Conservation (phyloP, 2,888 invertebrate genomes). For the Galerucella nymphaeae region DNA sequence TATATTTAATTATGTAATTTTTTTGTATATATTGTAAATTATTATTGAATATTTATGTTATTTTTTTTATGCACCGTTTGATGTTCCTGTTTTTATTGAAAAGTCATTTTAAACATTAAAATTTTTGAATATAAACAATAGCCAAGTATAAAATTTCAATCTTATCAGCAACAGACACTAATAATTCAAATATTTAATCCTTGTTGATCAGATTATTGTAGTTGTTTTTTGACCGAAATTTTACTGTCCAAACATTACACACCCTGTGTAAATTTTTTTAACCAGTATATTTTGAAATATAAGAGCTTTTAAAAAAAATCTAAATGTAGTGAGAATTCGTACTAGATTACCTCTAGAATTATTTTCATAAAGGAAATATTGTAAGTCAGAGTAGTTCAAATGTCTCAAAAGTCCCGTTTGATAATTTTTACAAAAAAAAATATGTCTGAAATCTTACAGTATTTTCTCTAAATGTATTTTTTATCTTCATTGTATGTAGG, state of each 20-base stretch:
- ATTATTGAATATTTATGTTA: slow-evolving; percentile 8
- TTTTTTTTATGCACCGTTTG: neutral
- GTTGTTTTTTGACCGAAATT: neutral
- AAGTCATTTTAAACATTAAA: neutral
- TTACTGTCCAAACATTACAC: neutral
- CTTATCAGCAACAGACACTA: neutral
- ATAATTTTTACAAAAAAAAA: too few species aligned
- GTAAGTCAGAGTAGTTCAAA: neutral
- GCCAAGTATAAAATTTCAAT: neutral
- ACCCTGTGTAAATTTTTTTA: neutral
- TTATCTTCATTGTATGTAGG: neutral
- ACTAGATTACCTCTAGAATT: slow-evolving; percentile 1
- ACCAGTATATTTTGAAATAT: neutral
- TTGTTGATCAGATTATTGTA: neutral
- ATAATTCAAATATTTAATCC: too few species aligned
- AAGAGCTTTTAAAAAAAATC: slow-evolving; percentile 1
- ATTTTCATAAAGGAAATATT: neutral
- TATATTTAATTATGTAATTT: slow-evolving; percentile 2
- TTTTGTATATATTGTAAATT: slow-evolving; percentile 9
- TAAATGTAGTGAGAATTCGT: slow-evolving; percentile 5
- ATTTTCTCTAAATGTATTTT: slow-evolving; percentile 1
- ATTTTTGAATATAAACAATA: too few species aligned
- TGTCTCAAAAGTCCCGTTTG: too few species aligned
- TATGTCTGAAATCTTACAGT: neutral
- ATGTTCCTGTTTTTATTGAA: slow-evolving; percentile 2